These are phyloP conservation scores for Drosophila monieri DNA, from an alignment of 2,888 invertebrate species.

Conservation along the genomic window DNA sequence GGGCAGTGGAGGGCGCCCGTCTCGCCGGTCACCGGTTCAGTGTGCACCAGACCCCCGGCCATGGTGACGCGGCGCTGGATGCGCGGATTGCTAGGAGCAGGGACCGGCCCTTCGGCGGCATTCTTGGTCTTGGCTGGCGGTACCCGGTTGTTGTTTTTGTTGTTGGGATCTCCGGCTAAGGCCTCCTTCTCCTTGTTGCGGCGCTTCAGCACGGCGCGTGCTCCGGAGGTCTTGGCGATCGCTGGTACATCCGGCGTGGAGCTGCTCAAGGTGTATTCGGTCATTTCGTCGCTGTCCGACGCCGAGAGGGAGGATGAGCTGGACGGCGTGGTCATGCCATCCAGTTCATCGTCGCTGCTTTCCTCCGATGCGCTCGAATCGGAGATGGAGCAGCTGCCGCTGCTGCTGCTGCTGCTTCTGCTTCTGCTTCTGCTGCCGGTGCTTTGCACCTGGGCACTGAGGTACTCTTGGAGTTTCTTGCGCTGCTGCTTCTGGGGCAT, in stretches of 20 bases:
- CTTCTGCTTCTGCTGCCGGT: neutral
- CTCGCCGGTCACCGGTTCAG: neutral
- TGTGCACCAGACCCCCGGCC: conserved; percentile 1
- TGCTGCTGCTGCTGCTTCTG: neutral
- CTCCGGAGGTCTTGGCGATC: neutral
- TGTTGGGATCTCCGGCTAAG: neutral
- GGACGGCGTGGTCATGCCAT: neutral
- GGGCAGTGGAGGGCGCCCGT: neutral
- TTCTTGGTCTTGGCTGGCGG: neutral
- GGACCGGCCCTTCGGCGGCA: neutral
- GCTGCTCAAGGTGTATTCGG: neutral
- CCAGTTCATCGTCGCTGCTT: neutral
- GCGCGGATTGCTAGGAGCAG: neutral
- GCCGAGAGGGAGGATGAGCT: conserved; percentile 1
- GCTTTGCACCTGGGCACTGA: conserved; percentile 36
- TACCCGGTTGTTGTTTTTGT: neutral
- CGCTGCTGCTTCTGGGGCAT: conserved; percentile 32
- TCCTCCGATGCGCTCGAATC: neutral
- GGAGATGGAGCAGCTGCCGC: too few relatives aligned
- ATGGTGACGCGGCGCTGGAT: conserved; percentile 2
- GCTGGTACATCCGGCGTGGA: neutral
- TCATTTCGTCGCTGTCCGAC: neutral
- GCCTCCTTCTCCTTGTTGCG: neutral
- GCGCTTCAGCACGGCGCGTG: neutral
- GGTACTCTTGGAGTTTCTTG: conserved; percentile 1